Conservation (phyloP, 2,113 vertebrate genomes). For the Paralichthys olivaceus region DNA sequence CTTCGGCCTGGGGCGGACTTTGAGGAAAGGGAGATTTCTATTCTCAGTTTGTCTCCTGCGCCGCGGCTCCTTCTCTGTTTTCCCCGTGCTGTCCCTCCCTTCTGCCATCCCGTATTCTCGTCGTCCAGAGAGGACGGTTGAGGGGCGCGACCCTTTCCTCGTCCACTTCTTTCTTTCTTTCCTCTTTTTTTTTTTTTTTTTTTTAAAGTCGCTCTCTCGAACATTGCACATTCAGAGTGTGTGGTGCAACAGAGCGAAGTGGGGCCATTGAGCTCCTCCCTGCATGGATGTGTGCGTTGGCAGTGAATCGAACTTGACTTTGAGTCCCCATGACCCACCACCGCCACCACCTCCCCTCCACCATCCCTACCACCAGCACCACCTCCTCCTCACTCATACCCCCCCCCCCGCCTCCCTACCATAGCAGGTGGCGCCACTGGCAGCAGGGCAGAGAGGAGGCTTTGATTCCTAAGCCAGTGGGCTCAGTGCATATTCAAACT, state of each 20-base stretch:
- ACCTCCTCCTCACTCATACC: slow-evolving; percentile 21
- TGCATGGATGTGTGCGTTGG: slow-evolving; percentile 56
- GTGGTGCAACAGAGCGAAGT: too few relatives aligned
- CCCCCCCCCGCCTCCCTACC: slow-evolving; percentile 37
- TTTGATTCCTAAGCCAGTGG: slow-evolving; percentile 81
- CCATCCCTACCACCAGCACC: background rate
- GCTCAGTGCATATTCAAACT: slow-evolving; percentile 82
- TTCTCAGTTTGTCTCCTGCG: slow-evolving; percentile 51
- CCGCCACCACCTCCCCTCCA: background rate
- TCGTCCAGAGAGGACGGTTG: slow-evolving; percentile 19
- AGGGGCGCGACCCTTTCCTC: slow-evolving; percentile 19
- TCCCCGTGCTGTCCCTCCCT: slow-evolving; percentile 31
- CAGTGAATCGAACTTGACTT: slow-evolving; percentile 66
- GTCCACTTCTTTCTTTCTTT: slow-evolving; percentile 29
- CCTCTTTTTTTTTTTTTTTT: too few relatives aligned
- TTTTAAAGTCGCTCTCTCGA: slow-evolving; percentile 3
- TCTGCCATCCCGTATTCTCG: slow-evolving; percentile 45
- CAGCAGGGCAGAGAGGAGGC: slow-evolving; percentile 75
- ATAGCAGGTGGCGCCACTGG: slow-evolving; percentile 81
- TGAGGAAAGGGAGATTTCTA: slow-evolving; percentile 51
- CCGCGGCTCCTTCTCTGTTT: slow-evolving; percentile 29
- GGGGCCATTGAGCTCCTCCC: slow-evolving; percentile 42
- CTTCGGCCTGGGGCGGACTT: slow-evolving; percentile 42
- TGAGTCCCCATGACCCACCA: slow-evolving; percentile 37
- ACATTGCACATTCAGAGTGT: slow-evolving; percentile 43